A percentile compares a stretch with the other conserved stretches of the same genome.
Conservation (phyloP, 1,140 invertebrate species). For the Lethrus apterus region DNA sequence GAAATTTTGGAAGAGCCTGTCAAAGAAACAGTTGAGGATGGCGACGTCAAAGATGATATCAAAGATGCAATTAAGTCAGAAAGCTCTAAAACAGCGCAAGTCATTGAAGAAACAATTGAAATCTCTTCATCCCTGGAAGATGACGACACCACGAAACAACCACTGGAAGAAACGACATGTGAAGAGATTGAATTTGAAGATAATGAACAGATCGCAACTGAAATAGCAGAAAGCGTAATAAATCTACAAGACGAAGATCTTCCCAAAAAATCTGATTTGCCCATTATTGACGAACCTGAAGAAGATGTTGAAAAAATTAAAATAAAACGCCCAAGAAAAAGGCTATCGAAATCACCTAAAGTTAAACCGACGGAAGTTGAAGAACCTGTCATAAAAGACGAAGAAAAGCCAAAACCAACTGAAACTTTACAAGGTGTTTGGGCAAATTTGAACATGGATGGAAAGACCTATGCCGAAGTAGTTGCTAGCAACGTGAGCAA, state of each 20-base stretch:
- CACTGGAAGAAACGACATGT: no score
- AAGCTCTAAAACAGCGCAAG: no score
- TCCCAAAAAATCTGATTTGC: no score
- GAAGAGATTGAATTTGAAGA: no score
- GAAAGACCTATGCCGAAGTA: constrained; percentile 54
- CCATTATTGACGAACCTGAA: no score
- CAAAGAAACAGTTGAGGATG: constrained; percentile 9
- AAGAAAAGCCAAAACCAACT: constrained; percentile 7
- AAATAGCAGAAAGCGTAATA: constrained; percentile 6
- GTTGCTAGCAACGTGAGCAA: constrained; percentile 40
- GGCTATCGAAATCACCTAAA: constrained; percentile 19
- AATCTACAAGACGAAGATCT: background rate
- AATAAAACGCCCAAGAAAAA: constrained; percentile 18
- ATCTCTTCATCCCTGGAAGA: no score
- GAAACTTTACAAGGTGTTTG: constrained; percentile 28
- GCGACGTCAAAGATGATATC: no score
- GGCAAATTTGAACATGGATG: constrained; percentile 40
- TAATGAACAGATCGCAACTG: constrained; percentile 9
- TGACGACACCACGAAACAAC: no score
- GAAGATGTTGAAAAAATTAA: constrained; percentile 12
- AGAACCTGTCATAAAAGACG: constrained; percentile 2
- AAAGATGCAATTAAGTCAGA: no score
- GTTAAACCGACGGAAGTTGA: constrained; percentile 13
- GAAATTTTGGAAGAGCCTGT: constrained; percentile 27
- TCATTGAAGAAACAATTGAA: no score